Base-by-base conservation (phyloP, 2,797 vertebrate genomes). In the Psittacula echo region DNA sequence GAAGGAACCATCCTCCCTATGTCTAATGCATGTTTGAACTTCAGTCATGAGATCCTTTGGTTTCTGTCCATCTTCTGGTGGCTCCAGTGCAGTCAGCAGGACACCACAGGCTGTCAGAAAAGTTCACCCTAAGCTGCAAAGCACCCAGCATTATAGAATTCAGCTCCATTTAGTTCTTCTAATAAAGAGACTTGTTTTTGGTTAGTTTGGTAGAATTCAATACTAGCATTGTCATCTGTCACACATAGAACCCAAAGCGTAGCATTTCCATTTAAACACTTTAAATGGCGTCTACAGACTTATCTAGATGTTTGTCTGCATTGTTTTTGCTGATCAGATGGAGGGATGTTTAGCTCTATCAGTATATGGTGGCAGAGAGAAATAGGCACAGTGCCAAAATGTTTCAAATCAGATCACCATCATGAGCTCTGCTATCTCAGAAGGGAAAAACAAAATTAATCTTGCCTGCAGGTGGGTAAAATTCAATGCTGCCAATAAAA, bases 391-490 rank as follows among this genome's bases (percentile, higher is more conserved):
- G 32, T 73, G 89, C 90, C 94, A 95, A 91, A 83, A 82, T 82
- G 51, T 81, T 94, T 96, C 88, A 92, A 68, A 72, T 89, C 91
- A 79, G 79, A 94, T 96, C 85, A 95, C 47, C 71, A 73, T 96
- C 93, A 88, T 3, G 13, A 92, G 50, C 23, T 90, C 71, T 82
- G 34, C 76, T 79, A 88, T 88, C 89, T 93, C 76, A 53, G 70
- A 94, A 88, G 77, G 15, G 47, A 8, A 88, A 85, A 86, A 91
- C 85, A 93, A 87, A 67, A 65, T 29, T 83, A 94, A 87, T 77
- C 64, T 87, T 92, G 77, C 84, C 75, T 94, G 91, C 93, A 96
- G 95, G 93, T 96, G 91, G 92, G 92, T 54, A 96, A 97, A 94
- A 95, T 94, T 90, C 94, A 94, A 13, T 44, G 27, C 58, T 93